A percentile compares a stretch with the other conserved stretches of the same genome.
phyloP scores from a whole-genome alignment of 2,888 invertebrate genomes.

The Hirtodrosophila confusa region DNA sequence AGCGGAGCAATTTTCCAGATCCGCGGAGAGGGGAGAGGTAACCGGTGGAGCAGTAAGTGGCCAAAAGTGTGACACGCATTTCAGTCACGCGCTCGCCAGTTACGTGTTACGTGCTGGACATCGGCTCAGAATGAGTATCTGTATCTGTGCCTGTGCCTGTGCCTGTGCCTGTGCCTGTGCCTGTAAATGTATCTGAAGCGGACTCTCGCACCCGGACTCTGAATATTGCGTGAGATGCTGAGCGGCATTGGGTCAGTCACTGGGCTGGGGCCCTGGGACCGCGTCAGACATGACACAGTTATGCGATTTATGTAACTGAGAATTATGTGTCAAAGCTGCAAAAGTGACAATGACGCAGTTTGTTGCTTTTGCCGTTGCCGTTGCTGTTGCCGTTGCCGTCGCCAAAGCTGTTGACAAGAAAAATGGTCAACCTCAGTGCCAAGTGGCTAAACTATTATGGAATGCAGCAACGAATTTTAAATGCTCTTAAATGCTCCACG shows the following conservation, averaged over 20 bases:
- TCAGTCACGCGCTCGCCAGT: conserved; percentile 57
- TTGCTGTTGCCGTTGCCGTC: conserved; percentile 5
- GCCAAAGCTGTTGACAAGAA: conserved; percentile 56
- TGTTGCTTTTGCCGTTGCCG: conserved; percentile 23
- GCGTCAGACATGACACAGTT: conserved; percentile 73
- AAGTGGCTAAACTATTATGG: conserved; percentile 26
- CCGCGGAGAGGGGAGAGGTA: not conserved
- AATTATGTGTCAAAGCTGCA: conserved; percentile 74
- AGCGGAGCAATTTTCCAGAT: conserved; percentile 44
- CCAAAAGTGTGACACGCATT: conserved; percentile 67
- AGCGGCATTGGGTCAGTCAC: conserved; percentile 42
- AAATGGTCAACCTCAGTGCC: conserved; percentile 31
- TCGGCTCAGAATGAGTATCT: conserved; percentile 20
- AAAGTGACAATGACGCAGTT: conserved; percentile 70
- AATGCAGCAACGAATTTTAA: conserved; percentile 30
- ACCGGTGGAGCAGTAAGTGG: conserved; percentile 16
- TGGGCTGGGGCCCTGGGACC: conserved; percentile 20
- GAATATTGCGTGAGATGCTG: conserved; percentile 55
- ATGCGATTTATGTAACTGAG: conserved; percentile 78
- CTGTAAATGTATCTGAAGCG: conserved; percentile 8
- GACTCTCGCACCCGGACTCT: conserved; percentile 1
- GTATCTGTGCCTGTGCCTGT: conserved; percentile 9
- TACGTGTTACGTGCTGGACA: conserved; percentile 64
- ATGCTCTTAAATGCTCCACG: conserved; percentile 21
- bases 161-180: conserved; percentile 2